Percentiles rank a stretch among this genome's conserved stretches.
These are phyloP conservation scores for Parauchenoglanis ngamensis DNA, from an alignment of 2,797 vertebrate genomes.

Conservation along the genomic window DNA sequence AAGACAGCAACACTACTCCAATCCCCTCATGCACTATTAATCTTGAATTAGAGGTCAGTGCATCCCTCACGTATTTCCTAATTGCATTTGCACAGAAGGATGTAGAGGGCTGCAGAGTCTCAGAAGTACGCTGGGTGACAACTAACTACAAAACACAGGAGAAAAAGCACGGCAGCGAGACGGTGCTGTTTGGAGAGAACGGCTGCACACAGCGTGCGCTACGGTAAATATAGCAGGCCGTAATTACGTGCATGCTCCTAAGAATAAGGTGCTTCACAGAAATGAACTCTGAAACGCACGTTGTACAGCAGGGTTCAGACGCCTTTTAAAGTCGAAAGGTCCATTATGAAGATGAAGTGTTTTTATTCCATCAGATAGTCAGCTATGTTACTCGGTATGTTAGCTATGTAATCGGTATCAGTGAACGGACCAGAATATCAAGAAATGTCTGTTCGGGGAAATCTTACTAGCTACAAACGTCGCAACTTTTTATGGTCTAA, in stretches of 20 bases:
- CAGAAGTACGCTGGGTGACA: slow-evolving; percentile 36
- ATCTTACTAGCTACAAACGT: neutral
- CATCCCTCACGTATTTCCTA: slow-evolving; percentile 65
- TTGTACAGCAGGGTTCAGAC: neutral
- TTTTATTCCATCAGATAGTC: neutral
- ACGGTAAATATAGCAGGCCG: slow-evolving; percentile 18
- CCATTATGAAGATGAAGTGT: neutral
- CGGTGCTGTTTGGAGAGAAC: neutral
- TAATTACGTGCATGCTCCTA: slow-evolving; percentile 12
- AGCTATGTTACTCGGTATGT: neutral
- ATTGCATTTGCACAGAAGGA: slow-evolving; percentile 58
- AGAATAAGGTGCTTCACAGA: neutral
- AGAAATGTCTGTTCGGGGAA: neutral
- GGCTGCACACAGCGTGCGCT: neutral
- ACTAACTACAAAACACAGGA: neutral
- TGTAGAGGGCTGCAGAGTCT: slow-evolving; percentile 47
- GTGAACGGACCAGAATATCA: neutral
- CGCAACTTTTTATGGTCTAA: neutral
- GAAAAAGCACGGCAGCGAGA: neutral
- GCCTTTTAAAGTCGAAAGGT: neutral
- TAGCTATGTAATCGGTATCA: neutral
- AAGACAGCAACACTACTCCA: neutral
- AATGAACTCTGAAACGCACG: neutral
- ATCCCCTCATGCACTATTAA: slow-evolving; percentile 37
- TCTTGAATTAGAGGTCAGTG: slow-evolving; percentile 48